phyloP scores from a whole-genome alignment of 2,888 invertebrate species.

The Tridacna gigas region DNA sequence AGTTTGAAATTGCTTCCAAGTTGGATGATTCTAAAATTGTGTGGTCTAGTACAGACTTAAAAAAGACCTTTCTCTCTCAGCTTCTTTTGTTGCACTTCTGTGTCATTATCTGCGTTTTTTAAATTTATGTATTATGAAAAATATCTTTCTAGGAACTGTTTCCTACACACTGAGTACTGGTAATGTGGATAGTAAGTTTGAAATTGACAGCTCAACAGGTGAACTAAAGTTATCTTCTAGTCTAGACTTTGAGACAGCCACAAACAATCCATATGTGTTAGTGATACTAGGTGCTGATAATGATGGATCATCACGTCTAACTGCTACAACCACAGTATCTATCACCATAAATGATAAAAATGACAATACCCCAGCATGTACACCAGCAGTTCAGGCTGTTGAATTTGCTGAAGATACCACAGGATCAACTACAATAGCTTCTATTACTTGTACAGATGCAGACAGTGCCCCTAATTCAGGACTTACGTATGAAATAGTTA shows the following conservation, averaged over 20 bases:
- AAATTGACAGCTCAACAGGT: constrained; percentile 66
- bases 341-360: constrained; percentile 95
- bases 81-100: too few relatives aligned
- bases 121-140: not conserved
- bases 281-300: constrained; percentile 66
- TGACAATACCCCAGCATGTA: constrained; percentile 84
- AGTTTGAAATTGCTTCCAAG: too few relatives aligned
- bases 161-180: constrained; percentile 59
- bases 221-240: constrained; percentile 64
- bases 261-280: constrained; percentile 58
- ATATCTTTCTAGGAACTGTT: constrained; percentile 44
- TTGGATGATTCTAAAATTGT: too few relatives aligned
- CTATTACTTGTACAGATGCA: constrained; percentile 69
- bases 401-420: constrained; percentile 59
- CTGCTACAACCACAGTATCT: constrained; percentile 92
- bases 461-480: constrained; percentile 65
- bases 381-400: constrained; percentile 63
- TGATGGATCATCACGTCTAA: constrained; percentile 56
- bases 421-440: constrained; percentile 54
- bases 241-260: constrained; percentile 74
- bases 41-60: too few relatives aligned
- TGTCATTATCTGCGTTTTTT: not conserved
- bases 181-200: constrained; percentile 65
- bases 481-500: constrained; percentile 35
- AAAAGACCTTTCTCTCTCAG: too few relatives aligned